Evolutionary conservation across 2,797 vertebrate genomes (phyloP).

Genomic region (Sebastiscus tertius): DNA sequence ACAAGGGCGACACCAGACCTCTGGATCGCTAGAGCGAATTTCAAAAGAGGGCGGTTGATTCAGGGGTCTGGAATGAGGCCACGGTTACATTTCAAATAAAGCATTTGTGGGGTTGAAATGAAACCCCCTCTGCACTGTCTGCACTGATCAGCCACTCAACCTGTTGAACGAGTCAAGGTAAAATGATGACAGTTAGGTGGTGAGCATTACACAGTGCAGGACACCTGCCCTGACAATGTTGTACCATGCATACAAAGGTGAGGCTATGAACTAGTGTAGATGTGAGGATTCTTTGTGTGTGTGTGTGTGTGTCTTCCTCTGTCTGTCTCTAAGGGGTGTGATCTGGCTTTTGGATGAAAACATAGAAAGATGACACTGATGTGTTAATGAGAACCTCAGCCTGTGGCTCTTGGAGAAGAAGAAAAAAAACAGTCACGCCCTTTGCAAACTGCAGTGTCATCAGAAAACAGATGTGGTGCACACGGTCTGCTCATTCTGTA

Average conservation of each 20-base stretch:
- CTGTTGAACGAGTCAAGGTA: slow-evolving; percentile 14
- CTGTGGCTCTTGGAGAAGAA: slow-evolving; percentile 41
- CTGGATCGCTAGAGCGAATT: slow-evolving; percentile 3
- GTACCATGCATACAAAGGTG: background rate
- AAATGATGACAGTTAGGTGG: slow-evolving; percentile 16
- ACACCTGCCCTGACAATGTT: slow-evolving; percentile 1
- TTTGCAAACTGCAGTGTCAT: slow-evolving; percentile 37
- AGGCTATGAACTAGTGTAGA: background rate
- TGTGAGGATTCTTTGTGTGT: background rate
- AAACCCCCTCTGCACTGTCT: background rate
- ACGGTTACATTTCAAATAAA: slow-evolving; percentile 36
- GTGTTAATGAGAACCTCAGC: slow-evolving; percentile 73
- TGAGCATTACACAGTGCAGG: slow-evolving; percentile 7
- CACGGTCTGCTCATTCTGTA: background rate
- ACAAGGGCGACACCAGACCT: slow-evolving; percentile 11
- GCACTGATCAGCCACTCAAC: slow-evolving; percentile 12
- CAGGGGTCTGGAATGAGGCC: slow-evolving; percentile 31
- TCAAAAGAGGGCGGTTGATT: slow-evolving; percentile 20
- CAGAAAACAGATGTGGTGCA: slow-evolving; percentile 26
- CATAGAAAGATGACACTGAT: slow-evolving; percentile 75
- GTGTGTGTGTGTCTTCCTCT: background rate
- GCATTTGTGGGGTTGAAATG: slow-evolving; percentile 23
- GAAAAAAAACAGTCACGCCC: slow-evolving; percentile 36
- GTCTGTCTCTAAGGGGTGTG: slow-evolving; percentile 59
- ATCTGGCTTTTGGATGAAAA: slow-evolving; percentile 71